A percentile compares a stretch with the other conserved stretches of the same genome.
Conservation (phyloP, 1,140 invertebrate species). For the Hormaphis cornu region DNA sequence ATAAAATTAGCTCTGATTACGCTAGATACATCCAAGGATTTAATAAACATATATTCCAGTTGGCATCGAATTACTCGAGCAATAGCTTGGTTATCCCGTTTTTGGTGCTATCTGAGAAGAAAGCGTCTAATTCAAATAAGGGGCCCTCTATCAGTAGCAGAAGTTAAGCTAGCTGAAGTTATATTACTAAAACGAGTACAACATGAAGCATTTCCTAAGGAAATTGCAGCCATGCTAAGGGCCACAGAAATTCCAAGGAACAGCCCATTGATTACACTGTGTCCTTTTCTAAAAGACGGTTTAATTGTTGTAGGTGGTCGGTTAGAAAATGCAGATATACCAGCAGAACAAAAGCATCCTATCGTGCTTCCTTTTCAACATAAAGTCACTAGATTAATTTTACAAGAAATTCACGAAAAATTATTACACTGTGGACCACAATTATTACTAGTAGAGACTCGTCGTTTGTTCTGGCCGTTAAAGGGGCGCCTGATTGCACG, state of each 20-base stretch:
- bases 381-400: neutral
- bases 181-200: neutral
- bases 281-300: neutral
- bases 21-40: neutral
- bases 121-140: neutral
- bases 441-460: neutral
- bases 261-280: neutral
- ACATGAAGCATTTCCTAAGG: neutral
- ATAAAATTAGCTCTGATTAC: neutral
- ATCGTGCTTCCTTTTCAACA: neutral
- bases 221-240: neutral
- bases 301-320: slow-evolving; percentile 23
- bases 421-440: slow-evolving; percentile 19
- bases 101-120: neutral
- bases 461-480: neutral
- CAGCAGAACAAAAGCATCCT: slow-evolving; percentile 3
- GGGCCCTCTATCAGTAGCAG: neutral
- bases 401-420: slow-evolving; percentile 2
- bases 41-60: neutral
- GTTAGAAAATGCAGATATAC: neutral
- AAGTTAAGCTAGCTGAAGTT: neutral
- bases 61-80: neutral
- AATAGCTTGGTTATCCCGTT: neutral
- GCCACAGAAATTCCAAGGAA: neutral
- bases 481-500: neutral